Evolutionary conservation across 2,113 vertebrate genomes (phyloP).

Genomic region (Puffinus mauretanicus): DNA sequence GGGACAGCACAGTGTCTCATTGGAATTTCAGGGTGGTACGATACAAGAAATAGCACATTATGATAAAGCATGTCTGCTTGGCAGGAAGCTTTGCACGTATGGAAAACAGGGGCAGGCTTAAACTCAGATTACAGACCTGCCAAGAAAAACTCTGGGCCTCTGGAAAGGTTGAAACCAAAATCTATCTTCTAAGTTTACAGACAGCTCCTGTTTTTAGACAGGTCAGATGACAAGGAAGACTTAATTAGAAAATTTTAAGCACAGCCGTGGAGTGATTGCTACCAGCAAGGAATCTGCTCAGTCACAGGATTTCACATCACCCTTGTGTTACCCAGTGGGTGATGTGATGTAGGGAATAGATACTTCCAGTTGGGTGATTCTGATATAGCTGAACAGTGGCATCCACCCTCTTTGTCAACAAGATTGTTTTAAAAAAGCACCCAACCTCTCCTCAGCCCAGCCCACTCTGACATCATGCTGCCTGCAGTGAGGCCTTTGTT

Average conservation of each 20-base stretch:
- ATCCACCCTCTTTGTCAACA: background rate
- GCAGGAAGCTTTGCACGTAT: background rate
- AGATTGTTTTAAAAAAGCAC: background rate
- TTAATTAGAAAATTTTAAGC: slow-evolving; percentile 19
- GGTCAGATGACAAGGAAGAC: background rate
- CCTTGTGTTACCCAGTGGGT: background rate
- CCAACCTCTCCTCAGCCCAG: background rate
- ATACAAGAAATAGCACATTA: background rate
- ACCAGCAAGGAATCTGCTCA: background rate
- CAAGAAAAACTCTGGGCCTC: background rate
- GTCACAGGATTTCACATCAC: background rate
- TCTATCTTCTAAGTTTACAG: background rate
- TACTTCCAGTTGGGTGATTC: background rate
- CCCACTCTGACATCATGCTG: background rate
- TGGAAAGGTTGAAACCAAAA: slow-evolving; percentile 13
- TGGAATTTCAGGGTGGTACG: background rate
- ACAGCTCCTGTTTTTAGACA: background rate
- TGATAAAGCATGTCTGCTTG: background rate
- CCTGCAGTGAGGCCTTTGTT: background rate
- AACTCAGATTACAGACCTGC: background rate
- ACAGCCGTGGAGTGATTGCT: background rate
- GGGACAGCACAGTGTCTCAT: background rate
- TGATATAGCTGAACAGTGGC: background rate
- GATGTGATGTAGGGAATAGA: background rate
- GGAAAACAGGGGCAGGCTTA: background rate